Evolutionary conservation across 2,888 invertebrate genomes (phyloP).

Genomic region (Anodontia alba): DNA sequence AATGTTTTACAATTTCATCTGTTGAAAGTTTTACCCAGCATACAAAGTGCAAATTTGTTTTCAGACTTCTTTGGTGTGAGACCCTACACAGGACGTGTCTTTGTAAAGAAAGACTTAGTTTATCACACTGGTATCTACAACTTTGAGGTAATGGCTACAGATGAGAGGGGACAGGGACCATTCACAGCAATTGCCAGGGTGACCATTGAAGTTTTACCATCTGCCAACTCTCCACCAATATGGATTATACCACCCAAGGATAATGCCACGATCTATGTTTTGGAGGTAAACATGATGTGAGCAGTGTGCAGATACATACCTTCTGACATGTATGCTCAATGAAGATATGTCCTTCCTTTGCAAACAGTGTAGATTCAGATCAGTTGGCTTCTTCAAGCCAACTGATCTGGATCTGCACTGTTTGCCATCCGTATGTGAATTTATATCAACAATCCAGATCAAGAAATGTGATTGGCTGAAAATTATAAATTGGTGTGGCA

Average conservation of each 20-base stretch:
- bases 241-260: conserved; percentile 92
- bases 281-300: conserved; percentile 88
- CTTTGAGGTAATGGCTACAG: conserved; percentile 83
- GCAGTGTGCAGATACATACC: not conserved
- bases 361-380: no score
- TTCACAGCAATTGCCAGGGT: conserved; percentile 87
- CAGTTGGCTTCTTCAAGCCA: no score
- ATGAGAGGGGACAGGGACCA: conserved; percentile 45
- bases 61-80: conserved; percentile 92
- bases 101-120: conserved; percentile 90
- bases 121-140: conserved; percentile 88
- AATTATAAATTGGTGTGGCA: no score
- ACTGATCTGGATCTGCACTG: no score
- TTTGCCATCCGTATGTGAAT: no score
- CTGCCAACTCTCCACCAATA: conserved; percentile 89
- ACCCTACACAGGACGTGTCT: conserved; percentile 91
- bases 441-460: no score
- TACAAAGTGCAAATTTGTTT: conserved; percentile 34
- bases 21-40: no score
- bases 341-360: no score
- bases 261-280: conserved; percentile 92
- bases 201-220: conserved; percentile 86
- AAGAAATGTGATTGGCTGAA: no score
- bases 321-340: no score
- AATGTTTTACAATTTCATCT: no score